A percentile compares a stretch with the other conserved stretches of the same genome.
Evolutionary conservation across 1,140 invertebrate genomes (phyloP).

Genomic region (Tribolium castaneum): DNA sequence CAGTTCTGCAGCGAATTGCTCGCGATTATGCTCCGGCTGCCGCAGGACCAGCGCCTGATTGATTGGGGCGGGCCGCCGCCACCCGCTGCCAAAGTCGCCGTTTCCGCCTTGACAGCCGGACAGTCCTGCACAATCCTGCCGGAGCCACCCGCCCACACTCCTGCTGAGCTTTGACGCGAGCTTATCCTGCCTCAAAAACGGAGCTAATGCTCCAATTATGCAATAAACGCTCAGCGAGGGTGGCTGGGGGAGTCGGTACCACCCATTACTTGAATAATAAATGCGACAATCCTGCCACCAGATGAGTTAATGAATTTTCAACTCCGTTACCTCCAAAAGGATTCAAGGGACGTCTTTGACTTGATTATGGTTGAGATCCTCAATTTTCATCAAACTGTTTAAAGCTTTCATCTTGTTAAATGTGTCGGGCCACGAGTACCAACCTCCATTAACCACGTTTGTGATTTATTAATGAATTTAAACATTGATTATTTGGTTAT

Average conservation of each 20-base stretch:
- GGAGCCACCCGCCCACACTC: not conserved
- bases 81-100: not conserved
- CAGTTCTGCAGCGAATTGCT: slow-evolving; percentile 13
- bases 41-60: slow-evolving; percentile 8
- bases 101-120: slow-evolving; percentile 1
- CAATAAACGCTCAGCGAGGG: too few relatives aligned
- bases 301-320: not conserved
- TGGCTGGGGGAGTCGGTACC: too few relatives aligned
- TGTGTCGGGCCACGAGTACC: not conserved
- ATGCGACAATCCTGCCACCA: not conserved
- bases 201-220: too few relatives aligned
- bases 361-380: not conserved
- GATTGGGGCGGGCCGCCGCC: not conserved
- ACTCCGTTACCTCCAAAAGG: not conserved
- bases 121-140: not conserved
- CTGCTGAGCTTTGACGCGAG: not conserved
- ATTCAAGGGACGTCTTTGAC: not conserved
- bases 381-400: not conserved
- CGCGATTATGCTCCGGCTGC: slow-evolving; percentile 5
- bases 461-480: not conserved
- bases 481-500: not conserved
- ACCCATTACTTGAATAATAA: not conserved
- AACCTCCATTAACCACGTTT: not conserved
- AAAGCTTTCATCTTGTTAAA: not conserved
- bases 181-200: too few relatives aligned